Percentiles rank a stretch among this genome's conserved stretches.
These are phyloP conservation scores for Melieria crassipennis DNA, from an alignment of 2,888 invertebrate genomes.

Conservation along the genomic window DNA sequence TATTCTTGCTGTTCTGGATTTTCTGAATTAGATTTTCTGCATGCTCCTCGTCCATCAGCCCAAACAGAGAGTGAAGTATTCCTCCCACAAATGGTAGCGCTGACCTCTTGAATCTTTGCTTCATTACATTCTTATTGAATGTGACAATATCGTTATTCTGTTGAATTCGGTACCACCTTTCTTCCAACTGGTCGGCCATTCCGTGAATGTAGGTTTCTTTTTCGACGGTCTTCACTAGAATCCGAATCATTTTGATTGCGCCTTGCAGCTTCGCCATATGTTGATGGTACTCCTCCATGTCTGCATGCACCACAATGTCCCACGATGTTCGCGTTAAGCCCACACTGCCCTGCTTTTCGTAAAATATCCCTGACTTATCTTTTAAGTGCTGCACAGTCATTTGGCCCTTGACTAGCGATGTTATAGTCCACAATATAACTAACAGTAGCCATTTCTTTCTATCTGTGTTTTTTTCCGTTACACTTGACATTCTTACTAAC, in stretches of 20 bases:
- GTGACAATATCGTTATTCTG: not conserved
- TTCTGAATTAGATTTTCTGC: not conserved
- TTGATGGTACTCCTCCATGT: conserved; percentile 6
- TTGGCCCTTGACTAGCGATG: too few relatives aligned
- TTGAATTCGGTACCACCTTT: not conserved
- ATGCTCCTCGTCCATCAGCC: conserved; percentile 23
- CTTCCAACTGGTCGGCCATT: not conserved
- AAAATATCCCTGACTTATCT: too few relatives aligned
- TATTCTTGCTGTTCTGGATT: not conserved
- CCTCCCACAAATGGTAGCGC: conserved; percentile 14
- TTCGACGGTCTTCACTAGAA: not conserved
- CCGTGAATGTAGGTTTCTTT: not conserved
- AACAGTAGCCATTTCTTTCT: too few relatives aligned
- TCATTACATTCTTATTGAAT: not conserved
- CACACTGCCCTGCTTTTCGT: not conserved
- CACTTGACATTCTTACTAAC: too few relatives aligned
- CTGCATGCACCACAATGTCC: too few relatives aligned
- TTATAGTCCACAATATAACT: too few relatives aligned
- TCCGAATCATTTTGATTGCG: not conserved
- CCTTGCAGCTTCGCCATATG: not conserved
- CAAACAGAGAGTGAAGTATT: conserved; percentile 18
- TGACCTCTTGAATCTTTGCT: not conserved
- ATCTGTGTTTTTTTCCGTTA: too few relatives aligned
- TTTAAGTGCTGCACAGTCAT: too few relatives aligned
- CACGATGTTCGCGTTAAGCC: not conserved